These are phyloP conservation scores for Callospermophilus lateralis DNA, from an alignment of 2,113 vertebrate genomes.

Conservation along the genomic window DNA sequence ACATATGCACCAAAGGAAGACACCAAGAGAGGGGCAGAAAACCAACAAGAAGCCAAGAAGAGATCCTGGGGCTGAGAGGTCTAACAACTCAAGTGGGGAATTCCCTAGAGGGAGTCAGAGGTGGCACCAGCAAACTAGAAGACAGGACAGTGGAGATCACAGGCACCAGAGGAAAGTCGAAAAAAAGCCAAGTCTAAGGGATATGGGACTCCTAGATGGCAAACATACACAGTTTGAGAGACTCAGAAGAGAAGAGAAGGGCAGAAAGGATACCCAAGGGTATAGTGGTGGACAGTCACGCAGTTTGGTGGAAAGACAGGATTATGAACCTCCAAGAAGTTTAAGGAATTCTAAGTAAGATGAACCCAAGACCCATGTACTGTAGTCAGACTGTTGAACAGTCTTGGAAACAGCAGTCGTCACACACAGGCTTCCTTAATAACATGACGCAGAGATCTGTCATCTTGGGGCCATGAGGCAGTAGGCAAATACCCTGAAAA, in stretches of 20 bases:
- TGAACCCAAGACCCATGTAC: rapidly evolving
- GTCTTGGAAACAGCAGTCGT: not conserved
- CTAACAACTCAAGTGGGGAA: not conserved
- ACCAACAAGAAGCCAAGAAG: not conserved
- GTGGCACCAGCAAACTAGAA: not conserved
- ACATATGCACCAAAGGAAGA: no score
- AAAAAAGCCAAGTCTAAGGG: not conserved
- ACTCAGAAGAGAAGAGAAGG: not conserved
- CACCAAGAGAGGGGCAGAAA: not conserved
- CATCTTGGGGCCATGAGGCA: not conserved
- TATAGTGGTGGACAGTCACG: not conserved
- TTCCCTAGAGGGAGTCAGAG: not conserved
- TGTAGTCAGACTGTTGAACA: not conserved
- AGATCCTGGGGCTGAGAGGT: not conserved
- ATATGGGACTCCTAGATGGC: not conserved
- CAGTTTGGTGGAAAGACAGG: not conserved
- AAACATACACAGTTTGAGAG: not conserved
- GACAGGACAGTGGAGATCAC: not conserved
- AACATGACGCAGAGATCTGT: not conserved
- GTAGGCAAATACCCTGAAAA: not conserved
- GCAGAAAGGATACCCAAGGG: no score
- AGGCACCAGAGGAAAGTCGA: not conserved
- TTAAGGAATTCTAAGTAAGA: not conserved
- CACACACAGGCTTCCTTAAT: not conserved
- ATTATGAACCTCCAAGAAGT: not conserved